phyloP scores from a whole-genome alignment of 2,113 vertebrate genomes.

The Anarrhichthys ocellatus region DNA sequence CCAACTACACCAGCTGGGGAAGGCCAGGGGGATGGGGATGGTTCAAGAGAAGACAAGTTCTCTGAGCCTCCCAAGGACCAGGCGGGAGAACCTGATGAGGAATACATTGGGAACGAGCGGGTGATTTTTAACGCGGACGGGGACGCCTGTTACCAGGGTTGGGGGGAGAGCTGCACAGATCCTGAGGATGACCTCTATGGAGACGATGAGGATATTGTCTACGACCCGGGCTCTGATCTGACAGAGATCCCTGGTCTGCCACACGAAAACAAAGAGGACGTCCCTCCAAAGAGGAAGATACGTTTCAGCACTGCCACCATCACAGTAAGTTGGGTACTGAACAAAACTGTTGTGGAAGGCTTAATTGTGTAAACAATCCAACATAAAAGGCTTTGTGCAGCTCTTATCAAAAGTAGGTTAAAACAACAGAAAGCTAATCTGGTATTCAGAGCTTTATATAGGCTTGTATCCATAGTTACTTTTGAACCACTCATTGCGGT shows the following conservation, averaged over 20 bases:
- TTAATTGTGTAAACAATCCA: constrained; percentile 45
- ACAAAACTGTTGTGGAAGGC: constrained; percentile 33
- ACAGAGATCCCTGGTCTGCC: constrained; percentile 92
- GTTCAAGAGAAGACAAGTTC: constrained; percentile 52
- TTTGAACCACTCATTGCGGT: constrained; percentile 19
- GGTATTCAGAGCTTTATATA: constrained; percentile 37
- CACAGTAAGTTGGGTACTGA: constrained; percentile 85
- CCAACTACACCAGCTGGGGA: constrained; percentile 21
- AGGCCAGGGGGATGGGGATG: constrained; percentile 51
- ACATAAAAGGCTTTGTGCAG: constrained; percentile 50
- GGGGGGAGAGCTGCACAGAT: constrained; percentile 94
- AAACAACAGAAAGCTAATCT: constrained; percentile 49
- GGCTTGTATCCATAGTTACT: constrained; percentile 34
- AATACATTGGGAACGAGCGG: constrained; percentile 81
- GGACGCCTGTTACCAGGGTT: constrained; percentile 92
- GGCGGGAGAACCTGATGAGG: constrained; percentile 74
- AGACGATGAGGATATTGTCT: constrained; percentile 90
- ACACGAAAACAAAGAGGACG: constrained; percentile 91
- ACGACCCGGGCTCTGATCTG: constrained; percentile 91
- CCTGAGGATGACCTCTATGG: constrained; percentile 92
- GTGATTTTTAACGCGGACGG: constrained; percentile 87
- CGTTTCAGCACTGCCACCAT: constrained; percentile 94
- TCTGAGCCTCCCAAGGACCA: constrained; percentile 57
- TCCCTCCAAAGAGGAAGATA: constrained; percentile 93
- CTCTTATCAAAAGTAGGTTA: constrained; percentile 58